Conservation (phyloP, 1,140 invertebrate species). For the Heliconius eleuchia region DNA sequence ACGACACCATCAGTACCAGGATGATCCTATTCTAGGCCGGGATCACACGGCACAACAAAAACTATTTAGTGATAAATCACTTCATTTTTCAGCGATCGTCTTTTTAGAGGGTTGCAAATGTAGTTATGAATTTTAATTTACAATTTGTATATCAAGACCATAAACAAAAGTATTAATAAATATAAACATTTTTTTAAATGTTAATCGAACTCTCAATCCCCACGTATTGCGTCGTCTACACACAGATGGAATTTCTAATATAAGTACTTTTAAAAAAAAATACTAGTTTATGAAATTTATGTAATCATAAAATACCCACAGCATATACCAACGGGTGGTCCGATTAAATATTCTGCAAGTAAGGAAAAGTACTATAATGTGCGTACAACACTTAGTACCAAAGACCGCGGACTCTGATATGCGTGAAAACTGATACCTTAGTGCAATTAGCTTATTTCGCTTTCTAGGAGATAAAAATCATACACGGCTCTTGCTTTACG, state of each 20-base stretch:
- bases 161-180: too few relatives aligned
- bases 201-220: too few relatives aligned
- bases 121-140: too few relatives aligned
- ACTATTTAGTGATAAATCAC: too few relatives aligned
- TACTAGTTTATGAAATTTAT: neutral
- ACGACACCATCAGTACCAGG: too few relatives aligned
- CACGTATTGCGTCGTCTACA: too few relatives aligned
- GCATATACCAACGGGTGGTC: slow-evolving; percentile 24
- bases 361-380: slow-evolving; percentile 31
- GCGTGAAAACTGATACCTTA: slow-evolving; percentile 37
- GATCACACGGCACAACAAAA: too few relatives aligned
- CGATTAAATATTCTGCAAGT: slow-evolving; percentile 28
- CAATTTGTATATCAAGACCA: too few relatives aligned
- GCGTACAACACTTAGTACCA: slow-evolving; percentile 22
- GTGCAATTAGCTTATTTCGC: slow-evolving; percentile 44
- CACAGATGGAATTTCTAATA: neutral
- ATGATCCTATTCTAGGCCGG: too few relatives aligned
- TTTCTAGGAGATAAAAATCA: slow-evolving; percentile 42
- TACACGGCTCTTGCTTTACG: neutral
- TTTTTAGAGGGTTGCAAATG: too few relatives aligned
- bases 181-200: too few relatives aligned
- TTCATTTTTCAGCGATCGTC: too few relatives aligned
- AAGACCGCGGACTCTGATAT: slow-evolving; percentile 23
- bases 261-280: neutral
- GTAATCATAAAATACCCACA: neutral